Evolutionary conservation across 2,113 vertebrate genomes (phyloP), one percentile per base, ranked within the genome.

Genomic region (Scalopus aquaticus): DNA sequence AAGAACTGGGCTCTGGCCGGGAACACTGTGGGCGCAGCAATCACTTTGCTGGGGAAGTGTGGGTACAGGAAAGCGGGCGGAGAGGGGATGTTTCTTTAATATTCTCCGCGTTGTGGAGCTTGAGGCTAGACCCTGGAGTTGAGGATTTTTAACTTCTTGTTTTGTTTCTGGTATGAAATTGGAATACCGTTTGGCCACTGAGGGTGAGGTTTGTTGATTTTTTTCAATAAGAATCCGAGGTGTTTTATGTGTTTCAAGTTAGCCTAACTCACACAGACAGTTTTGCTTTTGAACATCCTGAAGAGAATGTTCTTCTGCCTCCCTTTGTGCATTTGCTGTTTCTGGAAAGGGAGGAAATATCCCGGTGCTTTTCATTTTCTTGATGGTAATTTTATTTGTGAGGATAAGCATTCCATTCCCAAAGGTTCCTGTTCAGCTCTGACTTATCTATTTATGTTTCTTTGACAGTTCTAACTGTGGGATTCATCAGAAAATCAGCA

Each of bases 311-410:
- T 12, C 39, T n/a, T n/a, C n/a, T n/a, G n/a, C n/a, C n/a, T n/a
- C n/a, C n/a, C n/a, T n/a, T n/a, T n/a, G 26, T 70, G 13, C 13
- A 62, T 51, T 80, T 49, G 10, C 12, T 54, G 35, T 51, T 95
- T 79, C 39, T 83, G 77, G 35, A 60, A 60, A 30, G 62, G 67
- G 39, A 49, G n/a, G 30, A 73, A 28, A 30, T 83, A 44, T 73
- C 85, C 78, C 35, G 32, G 37, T 28, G 49, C n/a, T 82, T 92
- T 86, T 30, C 56, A 72, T 46, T 76, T 78, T 67, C n/a, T 92
- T 67, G 24, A 51, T 9, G 24, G 10, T 92, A 86, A 77, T 92
- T 82, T 86, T 82, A 37, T 82, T 82, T 46, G 44, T 13, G 54
- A 58, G 35, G 13, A 3, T 82, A 56, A 56, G 30, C 6, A 46